These are phyloP conservation scores for Tinea pellionella DNA, from an alignment of 2,888 invertebrate genomes.

Conservation along the genomic window DNA sequence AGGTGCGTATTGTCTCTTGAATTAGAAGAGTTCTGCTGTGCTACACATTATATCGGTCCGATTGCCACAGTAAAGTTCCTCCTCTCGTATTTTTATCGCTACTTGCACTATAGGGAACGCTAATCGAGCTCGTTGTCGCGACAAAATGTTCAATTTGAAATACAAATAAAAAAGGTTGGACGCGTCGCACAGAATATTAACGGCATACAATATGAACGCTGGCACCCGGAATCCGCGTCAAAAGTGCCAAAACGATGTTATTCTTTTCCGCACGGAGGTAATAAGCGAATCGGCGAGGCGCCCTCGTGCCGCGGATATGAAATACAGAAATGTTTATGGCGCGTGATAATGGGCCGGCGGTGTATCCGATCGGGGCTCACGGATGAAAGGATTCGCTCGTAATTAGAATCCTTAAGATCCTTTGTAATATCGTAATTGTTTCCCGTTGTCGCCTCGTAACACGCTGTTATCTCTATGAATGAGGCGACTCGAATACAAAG, in stretches of 20 bases:
- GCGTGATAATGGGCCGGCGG: conserved; percentile 53
- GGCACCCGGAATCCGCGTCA: conserved; percentile 65
- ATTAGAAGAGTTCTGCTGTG: not conserved
- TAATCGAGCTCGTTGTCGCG: conserved; percentile 59
- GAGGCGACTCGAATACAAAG: conserved; percentile 47
- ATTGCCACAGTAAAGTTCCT: conserved; percentile 19
- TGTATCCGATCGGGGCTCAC: conserved; percentile 57
- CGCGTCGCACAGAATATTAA: conserved; percentile 65
- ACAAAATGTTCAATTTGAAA: conserved; percentile 70
- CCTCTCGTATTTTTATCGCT: conserved; percentile 58
- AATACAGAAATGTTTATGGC: conserved; percentile 65
- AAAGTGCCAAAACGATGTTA: conserved; percentile 67
- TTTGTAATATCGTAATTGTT: conserved; percentile 59
- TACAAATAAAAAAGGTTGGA: conserved; percentile 70
- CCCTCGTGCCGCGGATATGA: conserved; percentile 62
- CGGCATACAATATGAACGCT: conserved; percentile 66
- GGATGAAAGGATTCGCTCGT: conserved; percentile 50
- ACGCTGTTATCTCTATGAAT: conserved; percentile 51
- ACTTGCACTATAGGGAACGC: conserved; percentile 39
- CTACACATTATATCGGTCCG: not conserved
- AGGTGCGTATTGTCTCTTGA: not conserved
- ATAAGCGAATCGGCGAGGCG: conserved; percentile 45
- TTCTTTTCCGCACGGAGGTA: conserved; percentile 65
- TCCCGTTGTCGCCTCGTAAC: conserved; percentile 52
- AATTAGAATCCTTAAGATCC: conserved; percentile 60